These are phyloP conservation scores for Helleia helle DNA, from an alignment of 2,888 invertebrate species.

Conservation along the genomic window DNA sequence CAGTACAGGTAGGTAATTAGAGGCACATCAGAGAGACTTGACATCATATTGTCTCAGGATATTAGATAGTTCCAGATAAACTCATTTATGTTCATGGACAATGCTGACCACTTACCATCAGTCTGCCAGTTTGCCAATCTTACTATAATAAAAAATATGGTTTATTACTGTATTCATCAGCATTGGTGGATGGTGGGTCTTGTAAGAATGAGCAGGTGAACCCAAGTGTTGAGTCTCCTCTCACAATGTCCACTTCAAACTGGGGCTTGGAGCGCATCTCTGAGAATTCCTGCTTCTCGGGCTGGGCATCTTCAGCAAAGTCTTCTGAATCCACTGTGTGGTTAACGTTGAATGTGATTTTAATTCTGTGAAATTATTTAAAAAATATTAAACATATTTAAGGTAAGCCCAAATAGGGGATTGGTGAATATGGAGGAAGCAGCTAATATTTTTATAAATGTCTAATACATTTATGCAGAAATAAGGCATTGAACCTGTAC, in stretches of 20 bases:
- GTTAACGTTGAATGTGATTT: conserved; percentile 88
- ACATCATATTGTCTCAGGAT: no score
- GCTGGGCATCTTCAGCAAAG: conserved; percentile 74
- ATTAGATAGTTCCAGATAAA: no score
- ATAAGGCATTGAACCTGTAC: conserved; percentile 8
- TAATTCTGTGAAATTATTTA: conserved; percentile 36
- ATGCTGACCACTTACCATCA: no score
- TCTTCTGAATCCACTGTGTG: conserved; percentile 93
- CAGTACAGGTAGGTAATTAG: no score
- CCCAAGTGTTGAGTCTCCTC: conserved; percentile 84
- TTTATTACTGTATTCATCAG: conserved; percentile 80
- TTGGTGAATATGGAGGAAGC: no score
- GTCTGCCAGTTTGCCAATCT: no score
- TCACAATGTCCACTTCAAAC: conserved; percentile 90
- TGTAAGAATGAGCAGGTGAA: conserved; percentile 89
- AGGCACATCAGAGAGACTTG: no score
- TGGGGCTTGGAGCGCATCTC: conserved; percentile 94
- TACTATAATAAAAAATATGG: no score
- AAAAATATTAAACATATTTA: no score
- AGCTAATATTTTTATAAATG: no score
- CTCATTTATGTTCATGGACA: no score
- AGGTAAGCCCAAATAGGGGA: no score
- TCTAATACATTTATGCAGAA: conserved; percentile 19
- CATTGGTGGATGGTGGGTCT: conserved; percentile 73
- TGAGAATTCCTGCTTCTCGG: conserved; percentile 82